Base-by-base conservation (phyloP, 2,797 vertebrate genomes). In the Clarias laeviceps region DNA sequence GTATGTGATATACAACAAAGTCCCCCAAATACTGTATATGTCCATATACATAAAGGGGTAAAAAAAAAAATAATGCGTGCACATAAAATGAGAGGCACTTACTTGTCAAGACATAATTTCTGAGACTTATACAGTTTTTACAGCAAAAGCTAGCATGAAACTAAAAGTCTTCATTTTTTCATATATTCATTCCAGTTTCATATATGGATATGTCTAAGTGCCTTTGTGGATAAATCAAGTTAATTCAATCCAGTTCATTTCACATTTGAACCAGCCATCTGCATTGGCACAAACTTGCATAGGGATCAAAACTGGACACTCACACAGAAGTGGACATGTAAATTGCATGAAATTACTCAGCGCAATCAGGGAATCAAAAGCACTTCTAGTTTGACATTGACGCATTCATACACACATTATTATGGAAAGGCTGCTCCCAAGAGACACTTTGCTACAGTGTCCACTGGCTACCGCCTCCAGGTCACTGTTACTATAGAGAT, bases 401-500 rank as follows among this genome's bases (percentile, higher is more conserved):
- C 22, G n/a, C 45, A 80, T 83, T 88, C 76, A 89, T 27, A 86
- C 86, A 85, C 83, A 89, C 89, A 87, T 70, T 34, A 56, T 50
- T 54, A 32, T 76, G 73, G 65, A 79, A 34, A 57, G 81, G 68
- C 85, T 83, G 84, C 62, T 59, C 85, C 87, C 86, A 88, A 88
- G 74, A 72, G 88, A 88, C 87, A 91, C 74, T 85, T 32, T 57
- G 76, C 83, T 80, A 91, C 83, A 65, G 86, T 91, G 80, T 88
- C 87, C 69, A 24, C 56, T 59, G 80, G 80, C 76, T 90, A 87
- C 80, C 83, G 68, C 76, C 91, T 90, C 90, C 82, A 80, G 90
- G 87, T 91, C 82, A 82, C 82, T 11, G 91, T 93, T 90, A 80
- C 91, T 89, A 91, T 91, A 88, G 90, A 88, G 88, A 91, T 87